Evolutionary conservation across 2,888 invertebrate genomes (phyloP), one percentile per base, ranked within the genome.

Genomic region (Lasioglossum leucozonium): DNA sequence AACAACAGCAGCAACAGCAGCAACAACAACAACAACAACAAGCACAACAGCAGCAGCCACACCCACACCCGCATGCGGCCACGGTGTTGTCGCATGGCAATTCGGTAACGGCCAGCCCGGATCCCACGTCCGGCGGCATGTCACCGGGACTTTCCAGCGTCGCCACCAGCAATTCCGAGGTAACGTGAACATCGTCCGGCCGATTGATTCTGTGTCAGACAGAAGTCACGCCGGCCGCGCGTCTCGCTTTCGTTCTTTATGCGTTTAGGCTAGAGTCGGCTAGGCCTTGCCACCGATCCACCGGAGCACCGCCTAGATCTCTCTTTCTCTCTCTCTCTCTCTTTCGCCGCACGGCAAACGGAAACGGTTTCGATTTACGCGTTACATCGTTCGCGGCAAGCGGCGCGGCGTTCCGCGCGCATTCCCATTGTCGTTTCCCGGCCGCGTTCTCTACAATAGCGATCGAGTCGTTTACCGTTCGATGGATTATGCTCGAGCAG

Each of bases 91-190:
- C 91, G 73, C 91, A 91, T 76, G 90, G 90, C 91, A 92, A 44
- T 95, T 95, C 86, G 90, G 91, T 95, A 93, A 96, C 92, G 72
- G 92, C 89, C 40, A 93, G 92, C 82, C 92, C 92, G 65, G 94
- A 93, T 82, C 90, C 91, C 26, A 90, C 91, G 67, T 85, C 87
- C 8, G 93, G 94, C 92, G 96, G 95, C 92, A 96, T 96, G 95
- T 97, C 97, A 0, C 97, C 98, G 0, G 97, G 97, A 55, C 93
- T 97, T 58, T 97, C 97, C 93, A 98, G 97, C 75, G 97, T 97
- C 62, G 97, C 97, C n/a, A 97, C 97, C 16, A 97, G 97, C 93
- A 97, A 97, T 90, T 98, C 97, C 37, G 98, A 98, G 96, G 97
- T 98, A 94, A 96, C 96, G 16, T 37, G 58, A 30, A 37, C n/a